Evolutionary conservation across 2,113 vertebrate species (phyloP).

Genomic region (Sorex araneus): DNA sequence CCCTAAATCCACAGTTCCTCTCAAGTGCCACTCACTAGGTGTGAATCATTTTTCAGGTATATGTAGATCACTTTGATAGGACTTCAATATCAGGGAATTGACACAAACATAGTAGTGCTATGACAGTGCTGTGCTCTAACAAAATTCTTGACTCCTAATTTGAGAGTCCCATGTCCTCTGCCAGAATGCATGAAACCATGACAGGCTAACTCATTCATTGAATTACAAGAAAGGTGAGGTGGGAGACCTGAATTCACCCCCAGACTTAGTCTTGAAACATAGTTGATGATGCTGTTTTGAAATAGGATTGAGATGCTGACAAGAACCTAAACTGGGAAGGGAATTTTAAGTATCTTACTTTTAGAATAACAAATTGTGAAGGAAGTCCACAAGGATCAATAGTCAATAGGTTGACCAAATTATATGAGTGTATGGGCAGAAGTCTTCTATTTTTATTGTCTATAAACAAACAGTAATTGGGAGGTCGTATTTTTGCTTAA

Average conservation of each 20-base stretch:
- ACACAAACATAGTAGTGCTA: not conserved
- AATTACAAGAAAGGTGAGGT: not conserved
- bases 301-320: not conserved
- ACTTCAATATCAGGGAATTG: not conserved
- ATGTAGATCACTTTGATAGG: not conserved
- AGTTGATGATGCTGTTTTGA: not conserved
- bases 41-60: not conserved
- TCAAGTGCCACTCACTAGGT: not conserved
- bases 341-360: not conserved
- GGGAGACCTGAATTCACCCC: not conserved
- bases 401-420: conserved; percentile 17
- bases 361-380: not conserved
- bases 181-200: not conserved
- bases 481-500: no score
- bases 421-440: not conserved
- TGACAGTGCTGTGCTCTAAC: not conserved
- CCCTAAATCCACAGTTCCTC: not conserved
- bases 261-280: not conserved
- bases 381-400: not conserved
- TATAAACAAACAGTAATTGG: not conserved
- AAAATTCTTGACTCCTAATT: not conserved
- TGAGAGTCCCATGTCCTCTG: not conserved
- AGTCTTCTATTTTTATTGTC: not conserved
- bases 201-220: not conserved
- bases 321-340: not conserved